Evolutionary conservation across 2,113 vertebrate genomes (phyloP).

Genomic region (Xyliphius kryptos): DNA sequence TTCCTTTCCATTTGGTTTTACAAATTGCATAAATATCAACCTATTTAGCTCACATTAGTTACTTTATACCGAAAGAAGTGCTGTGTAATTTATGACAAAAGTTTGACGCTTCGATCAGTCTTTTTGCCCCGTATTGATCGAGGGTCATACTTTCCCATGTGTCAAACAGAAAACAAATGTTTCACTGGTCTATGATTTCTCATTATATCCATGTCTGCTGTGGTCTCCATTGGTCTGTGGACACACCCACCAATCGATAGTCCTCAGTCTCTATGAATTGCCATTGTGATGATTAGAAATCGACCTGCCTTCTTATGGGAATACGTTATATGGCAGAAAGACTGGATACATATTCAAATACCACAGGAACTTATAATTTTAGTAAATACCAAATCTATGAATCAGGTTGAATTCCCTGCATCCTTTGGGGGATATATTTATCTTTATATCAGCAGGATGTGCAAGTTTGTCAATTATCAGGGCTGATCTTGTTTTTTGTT

Average conservation of each 20-base stretch:
- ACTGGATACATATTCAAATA: constrained; percentile 53
- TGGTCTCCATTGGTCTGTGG: constrained; percentile 41
- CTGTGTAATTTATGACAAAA: constrained; percentile 42
- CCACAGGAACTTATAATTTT: constrained; percentile 56
- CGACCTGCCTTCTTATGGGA: constrained; percentile 55
- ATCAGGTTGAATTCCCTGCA: too few relatives aligned
- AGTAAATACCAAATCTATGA: constrained; percentile 63
- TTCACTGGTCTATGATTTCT: constrained; percentile 49
- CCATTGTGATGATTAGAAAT: constrained; percentile 54
- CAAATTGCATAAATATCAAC: too few relatives aligned
- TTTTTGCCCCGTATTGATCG: constrained; percentile 46
- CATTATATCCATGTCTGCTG: constrained; percentile 51
- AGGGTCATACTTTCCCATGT: constrained; percentile 38
- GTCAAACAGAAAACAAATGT: constrained; percentile 49
- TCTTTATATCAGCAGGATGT: too few relatives aligned
- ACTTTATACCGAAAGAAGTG: constrained; percentile 31
- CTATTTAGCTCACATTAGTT: too few relatives aligned
- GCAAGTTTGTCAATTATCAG: too few relatives aligned
- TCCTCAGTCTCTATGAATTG: constrained; percentile 47
- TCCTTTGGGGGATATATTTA: too few relatives aligned
- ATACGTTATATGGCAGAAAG: constrained; percentile 56
- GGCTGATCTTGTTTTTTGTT: too few relatives aligned
- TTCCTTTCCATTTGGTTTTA: too few relatives aligned
- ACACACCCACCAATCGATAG: constrained; percentile 46
- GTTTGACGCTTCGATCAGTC: constrained; percentile 36